A percentile compares a stretch with the other conserved stretches of the same genome.
phyloP scores from a whole-genome alignment of 2,797 vertebrate genomes.

The Phataginus tetradactyla region DNA sequence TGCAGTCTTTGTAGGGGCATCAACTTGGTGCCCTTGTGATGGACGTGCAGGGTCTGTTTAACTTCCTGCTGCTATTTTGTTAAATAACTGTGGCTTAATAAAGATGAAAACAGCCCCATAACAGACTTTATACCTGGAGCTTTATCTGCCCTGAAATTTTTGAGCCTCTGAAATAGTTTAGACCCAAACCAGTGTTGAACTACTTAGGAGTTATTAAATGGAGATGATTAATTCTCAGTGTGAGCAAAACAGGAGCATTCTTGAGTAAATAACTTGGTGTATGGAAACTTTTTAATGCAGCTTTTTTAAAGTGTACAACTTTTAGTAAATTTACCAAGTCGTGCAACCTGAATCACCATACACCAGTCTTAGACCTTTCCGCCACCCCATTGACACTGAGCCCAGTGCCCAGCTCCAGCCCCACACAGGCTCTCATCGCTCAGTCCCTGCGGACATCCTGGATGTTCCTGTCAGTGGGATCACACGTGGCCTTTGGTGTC shows the following conservation, averaged over 20 bases:
- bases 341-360: not conserved
- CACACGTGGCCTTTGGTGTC: not conserved
- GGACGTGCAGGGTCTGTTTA: not conserved
- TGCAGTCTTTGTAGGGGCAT: not conserved
- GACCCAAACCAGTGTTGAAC: not conserved
- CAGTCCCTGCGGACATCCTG: too few species aligned
- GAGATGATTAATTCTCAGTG: conserved; percentile 30
- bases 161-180: conserved; percentile 10
- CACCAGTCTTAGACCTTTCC: not conserved
- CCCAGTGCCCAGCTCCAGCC: not conserved
- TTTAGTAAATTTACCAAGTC: conserved; percentile 1
- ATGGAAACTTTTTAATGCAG: not conserved
- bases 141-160: not conserved
- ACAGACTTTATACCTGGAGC: not conserved
- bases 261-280: conserved; percentile 8
- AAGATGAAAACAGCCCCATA: conserved; percentile 26
- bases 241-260: not conserved
- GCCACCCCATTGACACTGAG: not conserved
- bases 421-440: not conserved
- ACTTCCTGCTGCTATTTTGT: conserved; percentile 58
- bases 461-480: not conserved
- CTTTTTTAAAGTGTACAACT: not conserved
- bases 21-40: not conserved
- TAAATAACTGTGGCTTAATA: conserved; percentile 52
- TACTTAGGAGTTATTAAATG: not conserved